Base-by-base conservation (phyloP, 30 jellyfish, hydroid and myxozoan genomes). In the Rhopilema esculentum region DNA sequence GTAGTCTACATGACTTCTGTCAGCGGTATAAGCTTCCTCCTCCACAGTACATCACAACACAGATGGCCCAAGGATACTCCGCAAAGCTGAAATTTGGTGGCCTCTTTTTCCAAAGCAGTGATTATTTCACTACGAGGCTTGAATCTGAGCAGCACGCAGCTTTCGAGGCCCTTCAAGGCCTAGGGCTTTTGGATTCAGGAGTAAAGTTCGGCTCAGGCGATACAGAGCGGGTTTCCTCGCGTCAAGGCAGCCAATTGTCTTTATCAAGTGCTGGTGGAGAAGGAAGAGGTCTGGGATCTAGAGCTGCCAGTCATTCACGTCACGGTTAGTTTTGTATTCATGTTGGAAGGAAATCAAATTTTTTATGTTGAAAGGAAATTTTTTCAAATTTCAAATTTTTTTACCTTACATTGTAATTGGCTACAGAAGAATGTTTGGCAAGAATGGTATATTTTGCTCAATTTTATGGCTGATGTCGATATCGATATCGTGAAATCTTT, bases 81-180 rank as follows among this genome's bases (percentile, higher is more conserved):
- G 98, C 99, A 19, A 95, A 91, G 86, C 92, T 95, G 61, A 95
- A 95, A 82, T 95, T 95, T 66, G 99, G 99, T 86, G 99, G 99
- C 93, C 92, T 95, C 81, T 95, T 95, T 79, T 95, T 95, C 90
- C 99, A 95, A 69, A 95, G 99, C 89, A 90, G 94, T 53, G 98
- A 91, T 91, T 91, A 79, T 73, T 90, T 95, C 88, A 93, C 93
- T 8, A 90, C 99, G 80, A 93, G 99, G 80, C 87, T 95, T 23
- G 99, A 95, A 49, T 88, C 99, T 12, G 99, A 95, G 67, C 99
- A 95, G 74, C 99, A 95, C 66, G 99, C 99, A 0, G 99, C 99
- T 0, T 95, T 90, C 66, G 99, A 95, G 67, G 99, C 99, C 19
- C 68, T 95, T 26, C 99, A 95, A 74, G 99, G 99, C 1, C 80